Base-by-base conservation (phyloP, 2,888 invertebrate species). In the Diadromus collaris region DNA sequence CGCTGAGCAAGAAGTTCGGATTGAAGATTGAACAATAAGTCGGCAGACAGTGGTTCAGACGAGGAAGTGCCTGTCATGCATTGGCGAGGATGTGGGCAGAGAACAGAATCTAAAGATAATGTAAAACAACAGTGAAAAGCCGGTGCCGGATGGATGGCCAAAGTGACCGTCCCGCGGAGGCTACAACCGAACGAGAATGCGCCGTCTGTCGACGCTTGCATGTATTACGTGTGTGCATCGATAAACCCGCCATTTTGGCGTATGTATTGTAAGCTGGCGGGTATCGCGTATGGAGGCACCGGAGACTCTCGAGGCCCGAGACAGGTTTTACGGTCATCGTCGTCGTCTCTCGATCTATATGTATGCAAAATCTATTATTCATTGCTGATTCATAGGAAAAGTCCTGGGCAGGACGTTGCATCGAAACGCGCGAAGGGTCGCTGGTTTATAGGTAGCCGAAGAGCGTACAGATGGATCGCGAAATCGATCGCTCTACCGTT, bases 321-420 rank as follows among this genome's bases (percentile, higher is more conserved):
- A 34, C 69, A 54, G 74, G 69, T 78, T n/a, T 78, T 70, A 74
- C 58, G 69, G 54, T 70, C 73, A 69, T 69, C 78, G 65, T 61
- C 41, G 38, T 38, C 38, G 38, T 41, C 16, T 41, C 70, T 29
- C 34, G 34, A 46, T 74, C 67, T 67, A 32, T 67, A 74, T 58
- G 41, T 61, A 61, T 63, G 74, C 70, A 75, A 75, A 78, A 75
- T 78, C 67, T 78, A 65, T 27, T 78, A 60, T 71, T 78, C 74
- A 78, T 75, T 67, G 78, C 67, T 78, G 67, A 78, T 78, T 78
- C 74, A 75, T 75, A 75, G 74, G 70, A 71, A 78, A 75, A 65
- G 74, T 65, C 70, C 58, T 78, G 65, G 65, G 68, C 68, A 56
- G 51, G 41, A 44, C n/a, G 63, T 27, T 27, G 63, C 63, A 44